Evolutionary conservation across 2,888 invertebrate genomes (phyloP).

Genomic region (Cheilosia vulpina): DNA sequence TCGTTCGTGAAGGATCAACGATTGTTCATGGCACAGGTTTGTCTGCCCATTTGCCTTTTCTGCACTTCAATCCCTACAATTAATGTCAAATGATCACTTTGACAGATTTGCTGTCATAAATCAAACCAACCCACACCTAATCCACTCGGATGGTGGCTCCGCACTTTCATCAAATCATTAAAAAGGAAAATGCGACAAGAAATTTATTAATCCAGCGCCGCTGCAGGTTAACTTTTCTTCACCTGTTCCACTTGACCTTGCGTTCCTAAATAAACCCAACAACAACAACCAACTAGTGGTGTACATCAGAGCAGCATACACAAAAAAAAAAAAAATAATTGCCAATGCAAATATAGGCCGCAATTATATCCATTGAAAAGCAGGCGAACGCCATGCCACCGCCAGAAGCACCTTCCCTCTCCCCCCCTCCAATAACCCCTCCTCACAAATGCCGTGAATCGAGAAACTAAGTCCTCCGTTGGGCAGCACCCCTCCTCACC

Average conservation of each 20-base stretch:
- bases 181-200: neutral
- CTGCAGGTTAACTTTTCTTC: slow-evolving; percentile 49
- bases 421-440: slow-evolving; percentile 1
- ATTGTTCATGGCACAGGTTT: no score
- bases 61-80: no score
- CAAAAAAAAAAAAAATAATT: slow-evolving; percentile 32
- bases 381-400: slow-evolving; percentile 23
- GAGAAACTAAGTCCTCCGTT: slow-evolving; percentile 44
- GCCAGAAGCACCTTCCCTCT: slow-evolving; percentile 6
- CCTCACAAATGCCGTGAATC: slow-evolving; percentile 44
- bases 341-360: slow-evolving; percentile 64
- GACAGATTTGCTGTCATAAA: no score
- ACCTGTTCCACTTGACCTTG: slow-evolving; percentile 63
- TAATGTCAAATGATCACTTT: no score
- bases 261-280: slow-evolving; percentile 26
- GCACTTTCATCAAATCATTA: slow-evolving; percentile 11
- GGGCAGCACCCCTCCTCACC: slow-evolving; percentile 38
- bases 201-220: slow-evolving; percentile 19
- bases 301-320: no score
- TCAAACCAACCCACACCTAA: no score
- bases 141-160: neutral
- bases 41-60: no score
- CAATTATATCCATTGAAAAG: slow-evolving; percentile 57
- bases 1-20: no score
- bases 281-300: slow-evolving; percentile 18